Evolutionary conservation across 2,113 vertebrate species (phyloP).

Genomic region (Phrynosoma blainvillii): DNA sequence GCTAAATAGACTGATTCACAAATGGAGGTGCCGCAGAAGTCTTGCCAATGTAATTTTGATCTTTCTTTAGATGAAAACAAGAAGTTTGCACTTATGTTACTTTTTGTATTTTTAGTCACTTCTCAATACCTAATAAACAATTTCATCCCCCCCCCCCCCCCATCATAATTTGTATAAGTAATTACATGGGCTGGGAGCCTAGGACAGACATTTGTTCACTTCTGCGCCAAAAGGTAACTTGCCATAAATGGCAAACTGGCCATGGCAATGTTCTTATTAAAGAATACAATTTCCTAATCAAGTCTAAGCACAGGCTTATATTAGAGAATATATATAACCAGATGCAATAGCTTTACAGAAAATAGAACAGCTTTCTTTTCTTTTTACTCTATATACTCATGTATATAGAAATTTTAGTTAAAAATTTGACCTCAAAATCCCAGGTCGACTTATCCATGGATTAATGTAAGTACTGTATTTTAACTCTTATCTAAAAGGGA

Average conservation of each 20-base stretch:
- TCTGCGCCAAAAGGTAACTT: background rate
- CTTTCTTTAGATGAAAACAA: conserved; percentile 13
- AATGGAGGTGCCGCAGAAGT: conserved; percentile 14
- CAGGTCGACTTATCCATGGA: too few species aligned
- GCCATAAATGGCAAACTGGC: background rate
- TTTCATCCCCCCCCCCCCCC: background rate
- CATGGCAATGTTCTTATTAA: background rate
- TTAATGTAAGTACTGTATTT: too few species aligned
- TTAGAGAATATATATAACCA: background rate
- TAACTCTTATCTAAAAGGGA: too few species aligned
- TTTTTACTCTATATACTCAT: too few species aligned
- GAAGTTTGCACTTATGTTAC: conserved; percentile 1
- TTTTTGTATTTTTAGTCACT: conserved; percentile 29
- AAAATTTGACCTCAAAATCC: too few species aligned
- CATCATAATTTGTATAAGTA: conserved; percentile 3
- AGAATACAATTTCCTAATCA: background rate
- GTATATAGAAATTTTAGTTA: too few species aligned
- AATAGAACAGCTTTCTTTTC: background rate
- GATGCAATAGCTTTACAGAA: background rate
- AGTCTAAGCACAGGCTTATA: background rate
- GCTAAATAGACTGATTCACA: background rate
- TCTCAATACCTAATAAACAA: background rate
- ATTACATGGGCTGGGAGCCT: background rate
- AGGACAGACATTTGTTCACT: background rate
- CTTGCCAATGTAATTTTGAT: conserved; percentile 33